phyloP scores from a whole-genome alignment of 2,797 vertebrate genomes.

The Lagocephalus sceleratus region DNA sequence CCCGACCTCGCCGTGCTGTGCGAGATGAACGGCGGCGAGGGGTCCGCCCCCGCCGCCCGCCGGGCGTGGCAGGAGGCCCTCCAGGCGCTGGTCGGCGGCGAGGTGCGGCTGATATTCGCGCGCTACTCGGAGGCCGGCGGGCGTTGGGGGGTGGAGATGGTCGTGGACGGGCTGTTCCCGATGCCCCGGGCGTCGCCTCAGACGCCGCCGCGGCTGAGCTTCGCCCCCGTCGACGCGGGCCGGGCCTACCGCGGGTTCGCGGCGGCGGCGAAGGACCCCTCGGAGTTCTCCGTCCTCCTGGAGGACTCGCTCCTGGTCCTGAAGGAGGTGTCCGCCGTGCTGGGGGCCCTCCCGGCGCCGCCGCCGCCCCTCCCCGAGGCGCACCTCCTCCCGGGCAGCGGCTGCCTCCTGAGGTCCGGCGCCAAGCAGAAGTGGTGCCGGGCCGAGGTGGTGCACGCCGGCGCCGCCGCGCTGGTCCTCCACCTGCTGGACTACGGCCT shows the following conservation, averaged over 20 bases:
- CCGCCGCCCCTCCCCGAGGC: constrained; percentile 67
- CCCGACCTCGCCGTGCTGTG: constrained; percentile 74
- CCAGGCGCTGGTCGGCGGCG: constrained; percentile 47
- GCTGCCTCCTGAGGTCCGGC: constrained; percentile 77
- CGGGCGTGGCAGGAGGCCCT: constrained; percentile 39
- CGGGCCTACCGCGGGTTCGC: constrained; percentile 72
- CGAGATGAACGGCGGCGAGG: constrained; percentile 67
- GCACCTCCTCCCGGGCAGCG: constrained; percentile 64
- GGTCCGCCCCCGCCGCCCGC: constrained; percentile 43
- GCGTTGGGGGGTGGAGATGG: constrained; percentile 78
- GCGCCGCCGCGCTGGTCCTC: constrained; percentile 54
- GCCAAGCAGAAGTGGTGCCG: constrained; percentile 81
- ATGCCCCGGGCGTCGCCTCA: constrained; percentile 36
- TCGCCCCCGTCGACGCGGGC: constrained; percentile 61
- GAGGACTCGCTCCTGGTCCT: constrained; percentile 72
- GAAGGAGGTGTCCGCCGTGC: constrained; percentile 66
- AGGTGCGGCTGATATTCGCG: constrained; percentile 74
- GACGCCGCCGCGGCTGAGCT: constrained; percentile 47
- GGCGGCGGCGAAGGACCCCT: constrained; percentile 75
- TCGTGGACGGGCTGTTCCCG: constrained; percentile 53
- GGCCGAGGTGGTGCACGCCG: constrained; percentile 74
- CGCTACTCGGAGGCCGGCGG: constrained; percentile 48
- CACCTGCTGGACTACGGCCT: constrained; percentile 82
- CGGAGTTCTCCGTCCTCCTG: constrained; percentile 79
- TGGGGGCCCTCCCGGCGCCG: constrained; percentile 70